Evolutionary conservation across 2,797 vertebrate species (phyloP).

Genomic region (Liasis olivaceus): DNA sequence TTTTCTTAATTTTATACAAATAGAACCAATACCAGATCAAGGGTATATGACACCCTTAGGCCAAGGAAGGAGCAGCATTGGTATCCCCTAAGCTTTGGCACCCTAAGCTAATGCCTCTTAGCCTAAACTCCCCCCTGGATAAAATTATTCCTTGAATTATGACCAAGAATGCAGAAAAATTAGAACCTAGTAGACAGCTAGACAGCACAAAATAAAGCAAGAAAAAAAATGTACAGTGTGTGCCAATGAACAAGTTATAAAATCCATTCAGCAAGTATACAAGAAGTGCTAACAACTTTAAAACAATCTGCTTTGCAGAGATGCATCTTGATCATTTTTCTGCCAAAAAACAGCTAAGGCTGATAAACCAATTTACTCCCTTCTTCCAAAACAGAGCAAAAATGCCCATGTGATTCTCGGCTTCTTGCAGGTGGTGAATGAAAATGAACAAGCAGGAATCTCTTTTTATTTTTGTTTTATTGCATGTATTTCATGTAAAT

Average conservation of each 20-base stretch:
- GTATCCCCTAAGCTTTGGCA: not conserved
- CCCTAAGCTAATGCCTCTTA: not conserved
- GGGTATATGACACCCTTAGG: not conserved
- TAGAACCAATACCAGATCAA: not conserved
- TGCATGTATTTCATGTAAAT: not conserved
- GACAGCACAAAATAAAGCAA: not conserved
- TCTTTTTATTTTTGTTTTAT: not conserved
- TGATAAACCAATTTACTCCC: constrained; percentile 5
- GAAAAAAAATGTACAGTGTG: not conserved
- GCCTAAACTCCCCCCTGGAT: no score
- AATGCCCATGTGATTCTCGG: fast-evolving
- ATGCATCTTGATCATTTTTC: constrained; percentile 39
- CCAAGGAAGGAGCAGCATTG: not conserved
- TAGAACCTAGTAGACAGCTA: not conserved
- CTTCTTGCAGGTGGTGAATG: not conserved
- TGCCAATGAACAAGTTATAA: not conserved
- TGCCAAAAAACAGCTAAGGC: not conserved
- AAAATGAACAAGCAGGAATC: not conserved
- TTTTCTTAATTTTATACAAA: not conserved
- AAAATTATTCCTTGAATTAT: no score
- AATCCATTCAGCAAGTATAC: not conserved
- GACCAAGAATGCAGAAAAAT: no score
- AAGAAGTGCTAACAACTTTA: constrained; percentile 5
- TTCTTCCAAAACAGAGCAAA: not conserved
- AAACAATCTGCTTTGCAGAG: not conserved